Conservation (phyloP, 2,113 vertebrate genomes). For the Boulengeromyrus knoepffleri region DNA sequence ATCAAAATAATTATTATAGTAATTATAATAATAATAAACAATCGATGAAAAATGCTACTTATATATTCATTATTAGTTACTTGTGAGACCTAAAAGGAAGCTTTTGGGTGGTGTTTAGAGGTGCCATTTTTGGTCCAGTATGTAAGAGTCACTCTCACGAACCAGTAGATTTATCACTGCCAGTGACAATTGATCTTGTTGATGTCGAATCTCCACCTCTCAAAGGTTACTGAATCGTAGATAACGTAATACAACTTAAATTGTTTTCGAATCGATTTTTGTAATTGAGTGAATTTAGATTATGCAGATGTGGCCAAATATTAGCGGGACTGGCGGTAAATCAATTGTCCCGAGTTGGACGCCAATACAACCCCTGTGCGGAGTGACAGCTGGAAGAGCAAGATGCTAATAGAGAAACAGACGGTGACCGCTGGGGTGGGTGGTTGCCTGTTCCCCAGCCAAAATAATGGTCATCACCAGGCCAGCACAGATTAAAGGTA, state of each 20-base stretch:
- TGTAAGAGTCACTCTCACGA: background rate
- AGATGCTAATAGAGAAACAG: background rate
- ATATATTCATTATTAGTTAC: background rate
- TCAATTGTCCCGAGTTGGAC: background rate
- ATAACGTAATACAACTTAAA: background rate
- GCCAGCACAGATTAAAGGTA: background rate
- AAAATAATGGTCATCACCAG: background rate
- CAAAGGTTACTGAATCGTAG: background rate
- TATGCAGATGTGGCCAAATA: background rate
- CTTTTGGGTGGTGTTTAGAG: background rate
- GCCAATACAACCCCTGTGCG: background rate
- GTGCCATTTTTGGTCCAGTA: background rate
- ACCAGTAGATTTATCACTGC: background rate
- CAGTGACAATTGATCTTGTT: background rate
- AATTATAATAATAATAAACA: background rate
- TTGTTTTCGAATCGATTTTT: background rate
- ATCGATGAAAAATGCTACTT: background rate
- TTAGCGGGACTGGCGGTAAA: background rate
- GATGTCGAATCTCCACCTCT: background rate
- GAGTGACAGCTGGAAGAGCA: background rate
- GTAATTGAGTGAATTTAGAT: constrained; percentile 3
- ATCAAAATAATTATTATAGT: background rate
- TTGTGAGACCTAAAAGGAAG: background rate
- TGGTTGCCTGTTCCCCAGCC: background rate
- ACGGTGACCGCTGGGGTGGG: background rate